phyloP scores from a whole-genome alignment of 2,888 invertebrate genomes.

The Drosophila subquinaria region DNA sequence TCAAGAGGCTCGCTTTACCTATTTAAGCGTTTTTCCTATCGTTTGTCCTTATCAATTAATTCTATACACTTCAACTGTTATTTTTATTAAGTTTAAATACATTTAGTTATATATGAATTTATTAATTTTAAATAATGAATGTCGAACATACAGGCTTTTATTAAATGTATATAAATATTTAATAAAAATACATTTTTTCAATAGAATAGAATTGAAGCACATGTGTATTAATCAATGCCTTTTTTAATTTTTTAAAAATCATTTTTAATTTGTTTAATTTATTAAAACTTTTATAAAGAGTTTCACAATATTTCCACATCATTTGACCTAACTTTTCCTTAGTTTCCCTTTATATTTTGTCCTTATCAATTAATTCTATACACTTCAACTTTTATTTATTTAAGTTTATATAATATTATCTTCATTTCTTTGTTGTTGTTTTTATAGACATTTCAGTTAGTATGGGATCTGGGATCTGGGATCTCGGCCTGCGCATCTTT shows the following conservation, averaged over 20 bases:
- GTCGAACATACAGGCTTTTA: too few species aligned
- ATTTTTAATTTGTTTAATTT: not conserved
- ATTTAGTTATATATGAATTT: too few species aligned
- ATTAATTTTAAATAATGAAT: too few species aligned
- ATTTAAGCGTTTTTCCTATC: too few species aligned
- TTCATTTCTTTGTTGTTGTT: constrained; percentile 11
- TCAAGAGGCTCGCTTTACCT: too few species aligned
- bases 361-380: not conserved
- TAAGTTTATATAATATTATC: constrained; percentile 30
- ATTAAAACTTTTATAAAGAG: not conserved
- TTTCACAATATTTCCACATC: not conserved
- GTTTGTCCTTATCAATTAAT: not conserved
- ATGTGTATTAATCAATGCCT: too few species aligned
- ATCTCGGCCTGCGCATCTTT: constrained; percentile 5
- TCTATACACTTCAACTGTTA: not conserved
- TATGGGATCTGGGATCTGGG: constrained; percentile 15
- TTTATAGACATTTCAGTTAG: constrained; percentile 31
- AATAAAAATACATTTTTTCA: too few species aligned
- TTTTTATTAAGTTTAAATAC: constrained; percentile 38
- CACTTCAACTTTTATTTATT: constrained; percentile 25
- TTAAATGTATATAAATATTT: too few species aligned
- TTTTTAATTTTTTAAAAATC: not conserved
- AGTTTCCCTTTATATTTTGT: not conserved
- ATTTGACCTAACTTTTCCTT: not conserved
- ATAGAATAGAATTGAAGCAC: too few species aligned